Evolutionary conservation across 2,113 vertebrate genomes (phyloP), one percentile per base, ranked within the genome.

Genomic region (Alligator mississippiensis): DNA sequence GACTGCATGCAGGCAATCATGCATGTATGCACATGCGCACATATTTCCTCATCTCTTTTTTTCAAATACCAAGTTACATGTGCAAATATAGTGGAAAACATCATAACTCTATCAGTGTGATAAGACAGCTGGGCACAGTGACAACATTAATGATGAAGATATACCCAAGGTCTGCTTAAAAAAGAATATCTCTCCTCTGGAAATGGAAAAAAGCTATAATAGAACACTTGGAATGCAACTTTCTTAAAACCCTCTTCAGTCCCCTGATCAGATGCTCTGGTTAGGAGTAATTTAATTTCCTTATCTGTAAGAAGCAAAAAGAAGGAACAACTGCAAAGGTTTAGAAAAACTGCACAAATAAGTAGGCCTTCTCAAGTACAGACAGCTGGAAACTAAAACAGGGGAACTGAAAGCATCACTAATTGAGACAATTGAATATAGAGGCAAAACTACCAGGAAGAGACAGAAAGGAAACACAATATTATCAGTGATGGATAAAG

Each of bases 401-500:
- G 89, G 74, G 78, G 76, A 89, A 55, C 87, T 80, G 88, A 95
- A 91, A 91, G 84, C 82, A 84, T 90, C 94, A 94, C 93, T 96
- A 93, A 96, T 93, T 92, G 83, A 93, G 62, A 92, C 30, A 93
- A 90, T 72, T 60, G 84, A 88, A 92, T 64, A 76, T 0, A 93
- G 61, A 95, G 64, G 80, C 70, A 92, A 92, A 95, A 72, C 79
- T 91, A 91, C 89, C 84, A 80, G 84, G 74, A 92, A 27, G 82
- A 80, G 82, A 95, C 93, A 97, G 94, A 97, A 95, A 90, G 59
- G 95, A 96, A 92, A 94, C 92, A 85, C 92, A 92, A 74, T 94
- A 68, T 95, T 96, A 96, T 95, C 92, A 86, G 68, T 85, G 68
- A 63, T 17, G 92, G 80, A 30, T 92, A 95, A 93, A 90, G 86